Base-by-base conservation (phyloP, 2,797 vertebrate genomes). In the Bovichtus diacanthus region DNA sequence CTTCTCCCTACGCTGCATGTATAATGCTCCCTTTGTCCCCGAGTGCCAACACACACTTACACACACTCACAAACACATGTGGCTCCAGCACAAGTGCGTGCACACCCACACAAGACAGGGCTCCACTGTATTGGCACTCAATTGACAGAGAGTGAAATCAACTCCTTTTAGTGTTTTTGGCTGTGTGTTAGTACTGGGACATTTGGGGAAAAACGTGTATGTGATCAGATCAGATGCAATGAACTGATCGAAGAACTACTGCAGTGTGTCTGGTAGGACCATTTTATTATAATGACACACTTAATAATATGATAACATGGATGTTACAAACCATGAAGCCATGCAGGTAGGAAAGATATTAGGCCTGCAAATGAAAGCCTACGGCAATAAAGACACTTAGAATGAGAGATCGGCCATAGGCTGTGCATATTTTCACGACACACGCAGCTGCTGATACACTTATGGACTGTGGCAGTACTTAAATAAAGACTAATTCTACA, bases 21-120 rank as follows among this genome's bases (percentile, higher is more conserved):
- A 95, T 87, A 95, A 94, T 90, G 88, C 85, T 51, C 23, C 66
- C 92, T 93, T 95, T 95, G 94, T 95, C 78, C 58, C n/a, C 0
- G 5, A 62, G 55, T 36, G 29, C 72, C 61, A 60, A 88, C 84
- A 85, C 68, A 70, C 79, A 39, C 50, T n/a, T n/a, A n/a, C n/a
- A 23, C 63, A 70, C 70, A 78, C 71, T 78, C 82, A 81, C 82
- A 82, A 12, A 83, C 80, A 80, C 81, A 81, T 21, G 62, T 59
- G 76, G 76, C 62, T 79, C 66, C 70, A 84, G 54, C 76, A 73
- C 87, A 76, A 83, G 65, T 51, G 70, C 5, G 47, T 60, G 65
- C 60, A 62, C 72, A 83, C 72, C 54, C 84, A 83, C 84, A 75
- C 70, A 87, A n/a, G 78, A 95, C 90, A 94, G 74, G 73, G 76